Evolutionary conservation across 2,888 invertebrate genomes (phyloP), one percentile per base, ranked within the genome.

Genomic region (Odontomyia ornata): DNA sequence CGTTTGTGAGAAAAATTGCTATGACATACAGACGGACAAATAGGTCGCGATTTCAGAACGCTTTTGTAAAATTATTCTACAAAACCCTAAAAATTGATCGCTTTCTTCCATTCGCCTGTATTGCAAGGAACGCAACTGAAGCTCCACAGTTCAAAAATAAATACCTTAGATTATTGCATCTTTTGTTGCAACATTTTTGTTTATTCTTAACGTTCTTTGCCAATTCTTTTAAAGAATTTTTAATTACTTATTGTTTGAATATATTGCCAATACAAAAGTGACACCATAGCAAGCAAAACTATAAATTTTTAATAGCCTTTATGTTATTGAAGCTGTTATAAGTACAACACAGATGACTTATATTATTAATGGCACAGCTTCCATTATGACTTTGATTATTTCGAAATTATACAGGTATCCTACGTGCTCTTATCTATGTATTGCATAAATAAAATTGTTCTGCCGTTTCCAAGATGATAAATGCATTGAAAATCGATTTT

Each of bases 311-410:
- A 60, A 60, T 60, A 60, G 57, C 57, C 23, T 4, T 60, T 13
- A 23, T 60, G 57, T 60, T 60, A 60, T 60, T 60, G 57, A 23
- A 60, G 18, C 23, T 60, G 23, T 25, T 60, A 60, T 5, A 23
- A 60, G 57, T 60, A 23, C 25, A 9, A 23, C 57, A 60, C 57
- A 60, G 23, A 23, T 60, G 57, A 60, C 2, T 60, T 60, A 5
- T 25, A 21, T 23, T 5, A 13, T 23, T 60, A 60, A 60, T 23
- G 23, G 13, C 57, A 11, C 18, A 11, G 23, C 4, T 25, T 3
- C 57, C 4, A 23, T 60, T 15, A 18, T 18, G 18, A 15, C 52
- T n/a, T 13, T 13, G 21, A 18, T 25, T 60, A 23, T 60, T 60
- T 9, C 25, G 5, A 36, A 9, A 36, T 60, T 3, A 9, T 25